These are phyloP conservation scores for Polyergus mexicanus DNA, from an alignment of 1,140 invertebrate species.

Conservation along the genomic window DNA sequence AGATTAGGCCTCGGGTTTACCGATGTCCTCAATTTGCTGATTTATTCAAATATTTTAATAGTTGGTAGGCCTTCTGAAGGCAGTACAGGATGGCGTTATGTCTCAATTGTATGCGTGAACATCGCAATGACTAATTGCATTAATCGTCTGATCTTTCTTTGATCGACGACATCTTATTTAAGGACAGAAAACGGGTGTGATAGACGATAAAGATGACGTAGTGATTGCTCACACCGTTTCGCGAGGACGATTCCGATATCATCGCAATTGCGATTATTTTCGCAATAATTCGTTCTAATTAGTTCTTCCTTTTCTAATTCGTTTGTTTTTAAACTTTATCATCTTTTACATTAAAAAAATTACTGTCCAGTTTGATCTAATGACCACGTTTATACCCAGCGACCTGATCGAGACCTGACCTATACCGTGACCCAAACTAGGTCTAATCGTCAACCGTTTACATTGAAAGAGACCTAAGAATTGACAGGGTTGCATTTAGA, in stretches of 20 bases:
- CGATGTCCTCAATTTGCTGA: background rate
- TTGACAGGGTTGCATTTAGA: too few relatives aligned
- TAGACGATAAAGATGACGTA: background rate
- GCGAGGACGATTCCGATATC: background rate
- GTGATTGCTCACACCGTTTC: background rate
- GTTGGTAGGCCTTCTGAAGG: background rate
- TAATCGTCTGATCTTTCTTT: background rate
- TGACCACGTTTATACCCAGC: too few relatives aligned
- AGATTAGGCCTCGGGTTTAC: background rate
- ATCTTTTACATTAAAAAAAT: background rate
- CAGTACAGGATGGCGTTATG: background rate
- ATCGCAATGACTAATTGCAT: conserved; percentile 3
- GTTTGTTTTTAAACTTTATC: background rate
- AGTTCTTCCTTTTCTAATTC: background rate
- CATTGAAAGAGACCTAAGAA: too few relatives aligned
- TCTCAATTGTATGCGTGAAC: background rate
- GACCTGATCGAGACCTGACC: too few relatives aligned
- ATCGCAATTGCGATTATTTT: background rate
- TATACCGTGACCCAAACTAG: too few relatives aligned
- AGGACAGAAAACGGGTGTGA: background rate
- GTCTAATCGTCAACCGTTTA: too few relatives aligned
- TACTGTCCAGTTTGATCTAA: background rate
- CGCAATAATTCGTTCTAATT: background rate
- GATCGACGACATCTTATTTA: background rate
- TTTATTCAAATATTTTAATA: background rate